Base-by-base conservation (phyloP, 1,140 invertebrate species). In the Camponotus floridanus region DNA sequence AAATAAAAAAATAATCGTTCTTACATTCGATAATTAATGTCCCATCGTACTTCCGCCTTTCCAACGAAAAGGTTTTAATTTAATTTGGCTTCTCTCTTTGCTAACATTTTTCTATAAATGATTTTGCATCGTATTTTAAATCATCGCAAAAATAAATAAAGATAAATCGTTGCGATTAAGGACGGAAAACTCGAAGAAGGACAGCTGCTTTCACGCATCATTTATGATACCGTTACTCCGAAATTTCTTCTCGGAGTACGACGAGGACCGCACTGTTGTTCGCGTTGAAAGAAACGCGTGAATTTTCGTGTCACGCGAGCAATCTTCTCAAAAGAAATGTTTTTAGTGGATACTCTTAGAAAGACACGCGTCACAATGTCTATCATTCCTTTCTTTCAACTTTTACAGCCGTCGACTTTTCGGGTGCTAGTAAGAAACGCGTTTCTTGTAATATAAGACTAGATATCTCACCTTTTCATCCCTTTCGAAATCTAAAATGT, bases 191-290 rank as follows among this genome's bases (percentile, higher is more conserved):
- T 78, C 73, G 55, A 79, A n/a, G 51, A 68, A 86, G 67, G 55
- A 88, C 89, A 93, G 91, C 92, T 92, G 92, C 45, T 74, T 90
- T 91, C 79, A 92, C 86, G 88, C 87, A 74, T 89, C 90, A 92
- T 92, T 93, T 92, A 91, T 87, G 73, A 73, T 81, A 87, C 87
- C 68, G 79, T 84, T 55, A 59, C 51, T 87, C 62, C 31, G 76
- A 87, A 80, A 86, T 91, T 87, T 84, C 81, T 89, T 71, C 62
- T 89, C 79, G 85, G 78, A 65, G 33, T 61, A 79, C 67, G 73
- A 76, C 18, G 18, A 73, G 21, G 67, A 68, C 57, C 76, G 33
- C 85, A 67, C 64, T 51, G 87, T 86, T 87, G 65, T 85, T 48
- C 73, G 65, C 13, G 51, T 81, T 86, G 83, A 88, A 89, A 88